A percentile compares a stretch with the other conserved stretches of the same genome.
Conservation (phyloP, 2,888 invertebrate species). For the Rhamphomyia laevipes region DNA sequence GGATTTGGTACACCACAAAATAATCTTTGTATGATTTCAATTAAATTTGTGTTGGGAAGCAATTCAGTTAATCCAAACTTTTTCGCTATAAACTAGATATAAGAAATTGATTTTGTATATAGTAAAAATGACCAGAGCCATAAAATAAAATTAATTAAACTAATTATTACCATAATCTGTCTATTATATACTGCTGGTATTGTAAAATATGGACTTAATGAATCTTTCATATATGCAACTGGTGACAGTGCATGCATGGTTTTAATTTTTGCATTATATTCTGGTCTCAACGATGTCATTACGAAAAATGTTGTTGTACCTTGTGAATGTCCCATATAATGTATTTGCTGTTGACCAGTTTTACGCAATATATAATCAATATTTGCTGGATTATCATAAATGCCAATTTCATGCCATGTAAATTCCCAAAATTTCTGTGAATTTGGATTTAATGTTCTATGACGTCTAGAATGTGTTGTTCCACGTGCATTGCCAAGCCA, state of each 20-base stretch:
- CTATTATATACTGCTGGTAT: slow-evolving; percentile 30
- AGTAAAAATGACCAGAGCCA: background rate
- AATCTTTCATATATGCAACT: slow-evolving; percentile 50
- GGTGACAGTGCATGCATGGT: slow-evolving; percentile 47
- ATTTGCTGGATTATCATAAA: slow-evolving; percentile 49
- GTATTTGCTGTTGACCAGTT: slow-evolving; percentile 40
- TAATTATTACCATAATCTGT: background rate
- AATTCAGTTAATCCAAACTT: background rate
- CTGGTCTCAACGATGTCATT: slow-evolving; percentile 34
- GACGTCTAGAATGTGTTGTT: slow-evolving; percentile 47
- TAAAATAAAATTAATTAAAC: background rate
- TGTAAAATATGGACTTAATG: slow-evolving; percentile 37
- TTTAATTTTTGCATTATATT: slow-evolving; percentile 40
- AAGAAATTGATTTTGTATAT: background rate
- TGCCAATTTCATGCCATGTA: slow-evolving; percentile 46
- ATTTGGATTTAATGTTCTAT: slow-evolving; percentile 36
- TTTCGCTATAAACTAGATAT: background rate
- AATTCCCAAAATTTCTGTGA: slow-evolving; percentile 42
- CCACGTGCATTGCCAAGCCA: slow-evolving; percentile 63
- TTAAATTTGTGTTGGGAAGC: background rate
- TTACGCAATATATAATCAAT: slow-evolving; percentile 42
- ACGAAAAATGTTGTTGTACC: slow-evolving; percentile 43
- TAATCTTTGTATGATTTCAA: background rate
- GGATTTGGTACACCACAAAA: background rate
- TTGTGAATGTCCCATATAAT: slow-evolving; percentile 51